Evolutionary conservation across 2,797 vertebrate species (phyloP).

Genomic region (Poliocrania exsul): DNA sequence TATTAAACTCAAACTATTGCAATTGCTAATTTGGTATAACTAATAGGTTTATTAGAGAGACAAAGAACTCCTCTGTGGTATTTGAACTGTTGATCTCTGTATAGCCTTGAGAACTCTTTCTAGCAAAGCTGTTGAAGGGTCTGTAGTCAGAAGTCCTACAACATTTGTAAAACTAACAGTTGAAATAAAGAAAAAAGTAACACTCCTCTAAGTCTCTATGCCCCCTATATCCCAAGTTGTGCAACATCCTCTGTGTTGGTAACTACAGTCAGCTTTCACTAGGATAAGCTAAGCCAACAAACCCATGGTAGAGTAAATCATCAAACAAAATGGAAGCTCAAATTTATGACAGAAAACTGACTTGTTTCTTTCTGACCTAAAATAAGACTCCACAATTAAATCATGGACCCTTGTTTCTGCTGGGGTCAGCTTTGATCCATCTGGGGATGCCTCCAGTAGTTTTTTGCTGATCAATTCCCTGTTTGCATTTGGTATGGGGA

Average conservation of each 20-base stretch:
- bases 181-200: not conserved
- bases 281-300: not conserved
- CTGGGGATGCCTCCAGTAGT: not conserved
- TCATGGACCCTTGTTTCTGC: not conserved
- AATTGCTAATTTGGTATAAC: not conserved
- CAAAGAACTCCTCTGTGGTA: not conserved
- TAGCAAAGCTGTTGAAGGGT: not conserved
- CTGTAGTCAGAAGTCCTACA: not conserved
- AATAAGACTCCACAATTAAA: not conserved
- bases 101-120: not conserved
- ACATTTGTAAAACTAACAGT: not conserved
- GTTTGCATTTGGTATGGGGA: not conserved
- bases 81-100: not conserved
- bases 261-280: not conserved
- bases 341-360: fast-evolving
- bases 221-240: fast-evolving
- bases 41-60: not conserved
- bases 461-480: not conserved
- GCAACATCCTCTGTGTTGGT: not conserved
- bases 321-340: not conserved
- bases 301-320: not conserved
- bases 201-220: not conserved
- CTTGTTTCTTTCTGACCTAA: not conserved
- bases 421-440: not conserved
- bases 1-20: not conserved